phyloP scores from a whole-genome alignment of 2,797 vertebrate species.

The Heliangelus exortis region DNA sequence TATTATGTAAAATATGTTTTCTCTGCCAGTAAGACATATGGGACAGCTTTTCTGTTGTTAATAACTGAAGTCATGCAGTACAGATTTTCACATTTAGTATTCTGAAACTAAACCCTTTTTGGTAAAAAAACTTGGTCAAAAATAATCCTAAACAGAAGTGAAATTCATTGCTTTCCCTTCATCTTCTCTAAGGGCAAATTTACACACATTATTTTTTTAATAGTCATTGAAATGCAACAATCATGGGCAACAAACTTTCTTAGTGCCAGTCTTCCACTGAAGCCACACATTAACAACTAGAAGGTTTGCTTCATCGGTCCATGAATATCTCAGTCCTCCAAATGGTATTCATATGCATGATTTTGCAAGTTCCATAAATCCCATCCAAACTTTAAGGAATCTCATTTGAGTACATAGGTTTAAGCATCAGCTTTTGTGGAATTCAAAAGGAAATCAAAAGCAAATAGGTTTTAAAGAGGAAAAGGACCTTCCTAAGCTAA shows the following conservation, averaged over 20 bases:
- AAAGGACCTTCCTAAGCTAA: not conserved
- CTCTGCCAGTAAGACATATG: constrained; percentile 69
- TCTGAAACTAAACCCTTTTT: constrained; percentile 68
- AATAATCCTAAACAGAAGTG: constrained; percentile 51
- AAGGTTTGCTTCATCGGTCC: not conserved
- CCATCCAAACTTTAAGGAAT: not conserved
- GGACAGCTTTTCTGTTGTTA: constrained; percentile 66
- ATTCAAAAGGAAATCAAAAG: not conserved
- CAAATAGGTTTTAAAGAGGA: not conserved
- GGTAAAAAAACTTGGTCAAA: constrained; percentile 61
- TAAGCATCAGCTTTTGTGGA: not conserved
- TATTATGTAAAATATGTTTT: constrained; percentile 66
- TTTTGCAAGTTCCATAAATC: not conserved
- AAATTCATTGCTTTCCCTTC: constrained; percentile 59
- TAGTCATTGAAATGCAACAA: not conserved
- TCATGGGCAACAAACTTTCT: not conserved
- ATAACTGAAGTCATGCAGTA: constrained; percentile 62
- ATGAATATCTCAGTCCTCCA: not conserved
- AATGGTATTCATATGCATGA: not conserved
- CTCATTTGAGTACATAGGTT: not conserved
- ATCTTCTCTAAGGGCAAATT: constrained; percentile 24
- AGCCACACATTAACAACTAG: not conserved
- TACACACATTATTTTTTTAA: constrained; percentile 15
- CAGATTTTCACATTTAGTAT: constrained; percentile 66
- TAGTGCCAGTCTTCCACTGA: not conserved